Evolutionary conservation across 2,888 invertebrate genomes (phyloP), one percentile per base, ranked within the genome.

Genomic region (Diarsia rubi): DNA sequence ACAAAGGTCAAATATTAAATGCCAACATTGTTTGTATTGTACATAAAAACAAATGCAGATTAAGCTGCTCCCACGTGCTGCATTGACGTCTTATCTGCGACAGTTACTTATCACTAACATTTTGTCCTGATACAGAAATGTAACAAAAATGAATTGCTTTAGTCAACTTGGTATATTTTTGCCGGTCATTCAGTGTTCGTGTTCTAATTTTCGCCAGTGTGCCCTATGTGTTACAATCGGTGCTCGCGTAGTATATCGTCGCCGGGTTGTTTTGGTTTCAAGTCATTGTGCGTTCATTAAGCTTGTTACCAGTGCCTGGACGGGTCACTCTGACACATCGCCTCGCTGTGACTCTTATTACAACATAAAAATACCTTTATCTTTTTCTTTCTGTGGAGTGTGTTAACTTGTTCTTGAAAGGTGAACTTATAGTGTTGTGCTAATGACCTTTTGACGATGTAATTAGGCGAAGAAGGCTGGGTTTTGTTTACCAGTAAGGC

Each of bases 261-360:
- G 82, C 75, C 78, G 71, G 86, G 82, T 91, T 94, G 94, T 95
- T 95, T 94, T 93, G 93, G 88, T 92, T 92, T 89, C 86, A 82
- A 87, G 82, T 89, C 90, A 94, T 93, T 93, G 94, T 94, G 88
- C 76, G 88, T 77, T 76, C 87, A 90, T 91, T 91, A 87, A 86
- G 91, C 88, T 91, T 83, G 91, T 90, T 88, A 86, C 84, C 84
- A 78, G 79, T 69, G 78, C 79, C 78, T 84, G 89, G 84, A 70
- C 84, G 82, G 82, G 86, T 84, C 86, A 85, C 83, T 75, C 84
- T 79, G 42, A 59, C 63, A 45, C 68, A 19, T 65, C 77, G 73
- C 57, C 45, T 64, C 16, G 31, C 31, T 27, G 83, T 70, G 64
- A 19, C 64, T 70, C 72, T 21, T 73, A 69, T 73, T 74, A 65